phyloP scores from a whole-genome alignment of 2,888 invertebrate genomes.

The Ametastegia equiseti region DNA sequence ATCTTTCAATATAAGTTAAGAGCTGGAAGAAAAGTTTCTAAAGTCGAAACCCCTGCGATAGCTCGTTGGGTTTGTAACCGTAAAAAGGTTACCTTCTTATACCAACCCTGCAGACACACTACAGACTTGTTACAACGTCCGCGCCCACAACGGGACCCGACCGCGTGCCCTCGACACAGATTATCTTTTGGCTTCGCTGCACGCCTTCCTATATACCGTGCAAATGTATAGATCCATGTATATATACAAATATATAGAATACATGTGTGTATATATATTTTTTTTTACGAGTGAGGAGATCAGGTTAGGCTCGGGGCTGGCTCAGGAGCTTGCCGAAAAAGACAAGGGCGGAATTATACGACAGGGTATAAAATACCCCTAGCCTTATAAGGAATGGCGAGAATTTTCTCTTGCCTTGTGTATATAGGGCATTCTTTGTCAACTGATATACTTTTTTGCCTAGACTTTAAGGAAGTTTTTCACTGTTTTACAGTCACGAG shows the following conservation, averaged over 20 bases:
- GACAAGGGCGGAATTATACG: background rate
- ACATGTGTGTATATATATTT: background rate
- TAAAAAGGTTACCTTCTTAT: background rate
- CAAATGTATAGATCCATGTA: background rate
- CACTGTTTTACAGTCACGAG: no score
- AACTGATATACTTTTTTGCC: no score
- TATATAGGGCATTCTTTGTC: no score
- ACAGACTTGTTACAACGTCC: background rate
- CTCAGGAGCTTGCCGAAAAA: background rate
- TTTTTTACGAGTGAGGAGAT: conserved; percentile 10
- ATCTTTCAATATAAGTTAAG: conserved; percentile 38
- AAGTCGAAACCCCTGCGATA: background rate
- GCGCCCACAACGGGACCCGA: background rate
- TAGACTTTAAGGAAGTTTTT: no score
- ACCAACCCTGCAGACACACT: background rate
- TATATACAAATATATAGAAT: background rate
- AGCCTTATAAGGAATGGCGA: background rate
- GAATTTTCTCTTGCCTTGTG: background rate
- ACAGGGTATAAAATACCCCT: background rate
- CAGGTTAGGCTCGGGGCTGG: background rate
- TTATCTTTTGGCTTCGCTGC: conserved; percentile 41
- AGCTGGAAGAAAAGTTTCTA: background rate
- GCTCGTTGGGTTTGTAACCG: background rate
- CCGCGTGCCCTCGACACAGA: conserved; percentile 36
- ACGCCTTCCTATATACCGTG: background rate